A percentile compares a stretch with the other conserved stretches of the same genome.
Evolutionary conservation across 2,113 vertebrate species (phyloP).

Genomic region (Crotalus horridus): DNA sequence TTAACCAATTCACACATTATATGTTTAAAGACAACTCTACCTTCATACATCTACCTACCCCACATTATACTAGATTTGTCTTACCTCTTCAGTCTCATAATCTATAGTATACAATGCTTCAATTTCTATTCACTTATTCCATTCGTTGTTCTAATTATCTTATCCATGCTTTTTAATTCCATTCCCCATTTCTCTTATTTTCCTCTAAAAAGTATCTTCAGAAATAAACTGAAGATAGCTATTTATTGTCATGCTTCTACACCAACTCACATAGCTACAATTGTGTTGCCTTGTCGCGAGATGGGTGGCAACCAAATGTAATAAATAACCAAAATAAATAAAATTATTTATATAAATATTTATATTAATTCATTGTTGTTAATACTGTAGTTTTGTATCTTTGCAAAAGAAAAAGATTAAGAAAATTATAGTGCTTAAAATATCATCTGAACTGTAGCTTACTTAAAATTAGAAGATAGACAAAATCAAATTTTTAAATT

Average conservation of each 20-base stretch:
- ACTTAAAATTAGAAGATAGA: conserved; percentile 8
- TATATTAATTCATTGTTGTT: neutral
- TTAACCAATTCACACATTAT: neutral
- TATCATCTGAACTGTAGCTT: neutral
- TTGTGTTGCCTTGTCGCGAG: neutral
- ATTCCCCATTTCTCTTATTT: neutral
- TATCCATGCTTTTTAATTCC: neutral
- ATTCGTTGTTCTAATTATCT: neutral
- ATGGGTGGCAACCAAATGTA: too few relatives aligned
- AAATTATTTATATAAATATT: neutral
- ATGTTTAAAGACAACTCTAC: neutral
- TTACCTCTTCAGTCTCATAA: neutral
- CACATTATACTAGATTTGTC: neutral
- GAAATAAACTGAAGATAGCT: neutral
- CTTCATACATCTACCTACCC: neutral
- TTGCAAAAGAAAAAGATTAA: neutral
- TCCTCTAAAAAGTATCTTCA: neutral
- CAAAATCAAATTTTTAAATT: neutral
- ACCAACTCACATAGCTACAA: neutral
- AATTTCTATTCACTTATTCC: neutral
- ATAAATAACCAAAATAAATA: too few relatives aligned
- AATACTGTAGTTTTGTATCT: neutral
- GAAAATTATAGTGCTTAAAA: neutral
- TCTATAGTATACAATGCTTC: neutral
- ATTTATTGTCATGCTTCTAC: neutral